Evolutionary conservation across 1,140 invertebrate species (phyloP), one percentile per base, ranked within the genome.

Genomic region (Vollenhovia emeryi): DNA sequence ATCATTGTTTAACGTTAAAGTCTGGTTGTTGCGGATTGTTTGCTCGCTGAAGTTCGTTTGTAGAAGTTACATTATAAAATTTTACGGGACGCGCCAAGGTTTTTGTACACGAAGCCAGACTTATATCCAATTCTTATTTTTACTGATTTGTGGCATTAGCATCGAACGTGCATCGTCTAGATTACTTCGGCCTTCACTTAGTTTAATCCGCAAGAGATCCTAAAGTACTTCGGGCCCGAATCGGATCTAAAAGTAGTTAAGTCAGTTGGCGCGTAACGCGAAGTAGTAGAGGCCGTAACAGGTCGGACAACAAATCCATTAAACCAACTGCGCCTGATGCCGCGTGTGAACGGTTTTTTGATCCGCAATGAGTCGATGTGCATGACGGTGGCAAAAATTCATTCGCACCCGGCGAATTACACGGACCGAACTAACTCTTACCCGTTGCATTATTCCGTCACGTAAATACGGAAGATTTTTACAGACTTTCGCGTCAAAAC

Each of bases 171-270:
- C 21, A 43, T 71, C 18, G 64, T 33, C 24, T 30, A 73, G 24
- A 24, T 82, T 45, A 57, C 66, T 82, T 82, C n/a, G 36, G 62
- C 30, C 27, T 71, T 73, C 50, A 33, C 36, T 82, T 52, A 68
- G 50, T 30, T 82, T 82, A 80, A 80, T 71, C 78, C 78, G 40
- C 50, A 57, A 45, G 78, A 82, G 50, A 73, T 80, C 36, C 50
- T 45, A 59, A 80, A 71, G 78, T 43, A 50, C 48, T 57, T 71
- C 24, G 33, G 21, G 24, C 52, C 30, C 33, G 66, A 73, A 71
- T 82, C 78, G 50, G 50, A 82, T 82, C 66, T 82, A 59, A 82
- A 82, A 82, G 66, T 57, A 73, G 78, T 82, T 71, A 82, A 82
- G 66, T 82, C 66, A 71, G 66, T 24, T 30, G 78, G 66, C 40